A percentile compares a stretch with the other conserved stretches of the same genome.
Conservation (phyloP, 2,113 vertebrate species). For the Coptodon bakossiorum region DNA sequence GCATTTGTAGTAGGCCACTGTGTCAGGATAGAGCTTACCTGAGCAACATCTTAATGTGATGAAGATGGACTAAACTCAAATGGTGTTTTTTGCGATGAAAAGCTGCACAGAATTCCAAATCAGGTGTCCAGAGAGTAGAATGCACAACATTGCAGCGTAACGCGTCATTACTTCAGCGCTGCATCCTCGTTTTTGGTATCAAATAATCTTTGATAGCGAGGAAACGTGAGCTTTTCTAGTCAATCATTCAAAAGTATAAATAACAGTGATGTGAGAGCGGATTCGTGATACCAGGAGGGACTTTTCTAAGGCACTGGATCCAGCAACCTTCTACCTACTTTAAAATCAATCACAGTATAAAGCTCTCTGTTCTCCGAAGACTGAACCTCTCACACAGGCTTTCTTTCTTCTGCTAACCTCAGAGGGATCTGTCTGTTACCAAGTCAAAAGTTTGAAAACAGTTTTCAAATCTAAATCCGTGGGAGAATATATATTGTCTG, state of each 20-base stretch:
- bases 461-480: not conserved
- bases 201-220: not conserved
- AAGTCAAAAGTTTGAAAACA: conserved; percentile 3
- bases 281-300: not conserved
- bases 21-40: conserved; percentile 1
- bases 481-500: not conserved
- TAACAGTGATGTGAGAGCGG: not conserved
- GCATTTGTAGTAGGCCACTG: not conserved
- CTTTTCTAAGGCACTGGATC: conserved; percentile 10
- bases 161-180: not conserved
- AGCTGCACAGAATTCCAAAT: not conserved
- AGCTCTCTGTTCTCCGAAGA: conserved; percentile 6
- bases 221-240: not conserved
- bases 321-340: conserved; percentile 36
- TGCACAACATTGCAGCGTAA: not conserved
- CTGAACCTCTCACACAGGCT: not conserved
- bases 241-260: not conserved
- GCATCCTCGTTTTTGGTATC: not conserved
- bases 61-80: conserved; percentile 1
- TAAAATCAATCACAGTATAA: conserved; percentile 50
- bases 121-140: not conserved
- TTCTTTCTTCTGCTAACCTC: conserved; percentile 1
- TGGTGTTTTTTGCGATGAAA: not conserved
- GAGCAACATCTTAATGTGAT: not conserved
- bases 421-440: not conserved